Conservation (phyloP, 2,113 vertebrate genomes). For the Baryphthengus martii region DNA sequence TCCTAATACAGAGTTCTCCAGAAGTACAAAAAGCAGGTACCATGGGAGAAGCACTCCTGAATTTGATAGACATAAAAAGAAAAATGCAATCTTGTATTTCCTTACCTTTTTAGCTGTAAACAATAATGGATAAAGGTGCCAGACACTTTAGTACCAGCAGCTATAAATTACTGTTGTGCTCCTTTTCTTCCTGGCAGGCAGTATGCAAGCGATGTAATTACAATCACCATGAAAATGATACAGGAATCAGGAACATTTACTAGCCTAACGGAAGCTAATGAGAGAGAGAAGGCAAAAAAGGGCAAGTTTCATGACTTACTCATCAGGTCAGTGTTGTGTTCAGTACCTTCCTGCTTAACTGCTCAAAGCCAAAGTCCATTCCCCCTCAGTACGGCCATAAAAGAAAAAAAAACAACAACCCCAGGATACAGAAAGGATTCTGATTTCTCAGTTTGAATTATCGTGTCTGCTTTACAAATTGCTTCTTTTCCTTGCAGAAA, state of each 20-base stretch:
- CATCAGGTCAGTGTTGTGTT: conserved; percentile 70
- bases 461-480: background rate
- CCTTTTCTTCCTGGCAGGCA: conserved; percentile 67
- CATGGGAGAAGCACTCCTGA: background rate
- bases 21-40: background rate
- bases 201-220: conserved; percentile 72
- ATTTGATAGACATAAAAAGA: background rate
- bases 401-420: background rate
- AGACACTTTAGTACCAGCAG: background rate
- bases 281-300: conserved; percentile 71
- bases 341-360: background rate
- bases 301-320: conserved; percentile 66
- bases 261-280: conserved; percentile 67
- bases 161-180: background rate
- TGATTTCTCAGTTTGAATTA: background rate
- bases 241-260: conserved; percentile 68
- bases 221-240: conserved; percentile 62
- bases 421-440: background rate
- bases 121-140: background rate
- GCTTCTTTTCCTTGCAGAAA: background rate
- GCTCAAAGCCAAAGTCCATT: background rate
- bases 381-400: background rate
- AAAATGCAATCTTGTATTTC: background rate
- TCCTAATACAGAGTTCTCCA: background rate
- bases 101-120: background rate